Evolutionary conservation across 1,140 invertebrate species (phyloP).

Genomic region (Maconellicoccus hirsutus): DNA sequence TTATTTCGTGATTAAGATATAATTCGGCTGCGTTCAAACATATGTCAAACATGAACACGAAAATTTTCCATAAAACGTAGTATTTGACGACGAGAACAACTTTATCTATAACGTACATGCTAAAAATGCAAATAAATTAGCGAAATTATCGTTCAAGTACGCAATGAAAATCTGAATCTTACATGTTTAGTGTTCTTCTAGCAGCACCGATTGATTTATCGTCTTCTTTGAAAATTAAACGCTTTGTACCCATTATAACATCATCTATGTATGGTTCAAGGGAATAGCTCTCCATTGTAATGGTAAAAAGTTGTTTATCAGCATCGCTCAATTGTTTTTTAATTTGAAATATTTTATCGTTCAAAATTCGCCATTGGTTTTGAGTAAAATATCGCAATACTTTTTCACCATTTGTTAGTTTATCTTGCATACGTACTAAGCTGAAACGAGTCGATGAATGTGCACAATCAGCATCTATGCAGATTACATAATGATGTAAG

Average conservation of each 20-base stretch:
- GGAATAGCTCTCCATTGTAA: conserved; percentile 44
- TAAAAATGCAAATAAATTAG: not conserved
- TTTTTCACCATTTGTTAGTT: conserved; percentile 56
- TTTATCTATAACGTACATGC: not conserved
- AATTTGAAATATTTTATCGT: conserved; percentile 50
- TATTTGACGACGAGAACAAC: not conserved
- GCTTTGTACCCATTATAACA: not conserved
- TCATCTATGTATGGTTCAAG: not conserved
- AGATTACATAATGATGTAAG: not conserved
- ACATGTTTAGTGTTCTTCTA: not conserved
- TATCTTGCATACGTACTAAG: conserved; percentile 62
- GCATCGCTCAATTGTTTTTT: conserved; percentile 45
- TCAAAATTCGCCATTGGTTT: conserved; percentile 73
- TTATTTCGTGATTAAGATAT: too few species aligned
- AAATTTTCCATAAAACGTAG: not conserved
- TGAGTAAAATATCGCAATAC: conserved; percentile 85
- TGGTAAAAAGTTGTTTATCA: conserved; percentile 55
- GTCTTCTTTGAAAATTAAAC: not conserved
- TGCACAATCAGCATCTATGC: not conserved
- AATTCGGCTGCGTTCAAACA: too few species aligned
- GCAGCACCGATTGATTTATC: not conserved
- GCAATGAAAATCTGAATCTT: too few species aligned
- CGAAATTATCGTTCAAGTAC: too few species aligned
- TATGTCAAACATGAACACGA: too few species aligned
- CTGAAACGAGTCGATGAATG: conserved; percentile 37